Percentiles rank a stretch among this genome's conserved stretches.
phyloP scores from a whole-genome alignment of 2,113 vertebrate species.

The Dromiciops gliroides region DNA sequence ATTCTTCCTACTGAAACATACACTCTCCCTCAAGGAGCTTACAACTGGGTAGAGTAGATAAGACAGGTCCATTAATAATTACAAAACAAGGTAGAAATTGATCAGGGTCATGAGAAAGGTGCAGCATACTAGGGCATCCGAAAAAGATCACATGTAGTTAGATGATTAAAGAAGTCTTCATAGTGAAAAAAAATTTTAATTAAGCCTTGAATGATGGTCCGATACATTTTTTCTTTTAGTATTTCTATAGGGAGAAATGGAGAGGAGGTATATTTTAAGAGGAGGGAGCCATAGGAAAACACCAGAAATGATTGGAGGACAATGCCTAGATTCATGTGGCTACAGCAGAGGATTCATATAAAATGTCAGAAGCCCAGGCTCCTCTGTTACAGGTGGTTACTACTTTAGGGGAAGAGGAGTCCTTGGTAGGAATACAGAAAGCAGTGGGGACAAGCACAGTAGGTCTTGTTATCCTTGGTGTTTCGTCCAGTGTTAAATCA shows the following conservation, averaged over 20 bases:
- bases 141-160: not conserved
- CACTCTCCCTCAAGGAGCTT: too few relatives aligned
- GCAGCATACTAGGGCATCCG: too few relatives aligned
- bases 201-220: not conserved
- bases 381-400: too few relatives aligned
- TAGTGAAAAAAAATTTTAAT: not conserved
- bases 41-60: too few relatives aligned
- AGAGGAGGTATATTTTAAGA: not conserved
- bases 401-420: not conserved
- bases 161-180: not conserved
- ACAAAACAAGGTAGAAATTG: too few relatives aligned
- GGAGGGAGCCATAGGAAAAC: not conserved
- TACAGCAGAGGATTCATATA: too few relatives aligned
- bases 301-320: not conserved
- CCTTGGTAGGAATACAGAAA: too few relatives aligned
- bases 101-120: too few relatives aligned
- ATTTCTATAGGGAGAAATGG: not conserved
- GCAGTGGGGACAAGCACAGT: too few relatives aligned
- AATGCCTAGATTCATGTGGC: slow-evolving; percentile 14
- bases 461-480: not conserved
- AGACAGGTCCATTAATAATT: too few relatives aligned
- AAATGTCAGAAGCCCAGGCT: too few relatives aligned
- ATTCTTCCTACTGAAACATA: too few relatives aligned
- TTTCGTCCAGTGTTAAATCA: not conserved
- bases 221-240: not conserved